Percentiles rank a stretch among this genome's conserved stretches.
These are phyloP conservation scores for Lophius piscatorius DNA, from an alignment of 2,113 vertebrate genomes.

Conservation along the genomic window DNA sequence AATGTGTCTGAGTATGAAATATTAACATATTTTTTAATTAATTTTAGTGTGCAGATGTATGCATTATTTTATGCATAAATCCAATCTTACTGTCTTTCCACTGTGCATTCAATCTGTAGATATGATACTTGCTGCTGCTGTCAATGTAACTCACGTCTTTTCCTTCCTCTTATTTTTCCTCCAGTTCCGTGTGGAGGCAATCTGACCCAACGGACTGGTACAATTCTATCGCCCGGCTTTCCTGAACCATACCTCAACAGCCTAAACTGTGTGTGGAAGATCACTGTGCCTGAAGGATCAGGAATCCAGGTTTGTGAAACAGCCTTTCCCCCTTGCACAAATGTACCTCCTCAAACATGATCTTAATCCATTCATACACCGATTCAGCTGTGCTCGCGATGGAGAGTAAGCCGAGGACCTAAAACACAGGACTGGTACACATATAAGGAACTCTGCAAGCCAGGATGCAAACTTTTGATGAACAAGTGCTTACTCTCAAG, in stretches of 20 bases:
- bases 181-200: slow-evolving; percentile 97
- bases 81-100: neutral
- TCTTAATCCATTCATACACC: no score
- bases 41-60: slow-evolving; percentile 5
- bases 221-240: slow-evolving; percentile 95
- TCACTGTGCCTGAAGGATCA: slow-evolving; percentile 93
- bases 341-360: no score
- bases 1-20: no score
- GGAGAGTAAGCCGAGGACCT: no score
- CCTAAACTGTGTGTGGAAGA: slow-evolving; percentile 98
- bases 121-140: neutral
- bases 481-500: no score
- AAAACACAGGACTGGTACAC: no score
- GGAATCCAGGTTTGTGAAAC: slow-evolving; percentile 90
- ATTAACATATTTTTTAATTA: neutral
- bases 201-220: slow-evolving; percentile 91
- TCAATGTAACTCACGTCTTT: neutral
- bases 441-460: no score
- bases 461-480: no score
- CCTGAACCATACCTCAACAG: slow-evolving; percentile 98
- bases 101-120: neutral
- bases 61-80: neutral
- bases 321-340: no score
- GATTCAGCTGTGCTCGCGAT: no score
- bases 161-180: neutral